These are phyloP conservation scores for Orussus abietinus DNA, from an alignment of 1,140 invertebrate species.

Conservation along the genomic window DNA sequence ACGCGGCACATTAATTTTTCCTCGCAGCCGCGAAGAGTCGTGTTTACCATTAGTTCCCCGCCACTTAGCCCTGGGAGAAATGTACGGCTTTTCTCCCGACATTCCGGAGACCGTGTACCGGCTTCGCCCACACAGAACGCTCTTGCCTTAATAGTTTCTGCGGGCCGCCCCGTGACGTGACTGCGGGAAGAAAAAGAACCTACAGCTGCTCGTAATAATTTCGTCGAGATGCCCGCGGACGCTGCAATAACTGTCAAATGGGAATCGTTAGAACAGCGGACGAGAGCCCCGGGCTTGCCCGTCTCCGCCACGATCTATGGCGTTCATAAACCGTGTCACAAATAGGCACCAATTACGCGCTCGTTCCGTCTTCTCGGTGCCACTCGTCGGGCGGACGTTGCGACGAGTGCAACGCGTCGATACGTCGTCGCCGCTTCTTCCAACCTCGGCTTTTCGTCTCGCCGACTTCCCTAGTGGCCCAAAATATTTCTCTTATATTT, in stretches of 20 bases:
- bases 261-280: slow-evolving; percentile 26
- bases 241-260: slow-evolving; percentile 41
- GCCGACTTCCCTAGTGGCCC: too few relatives aligned
- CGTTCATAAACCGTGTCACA: too few relatives aligned
- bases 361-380: too few relatives aligned
- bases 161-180: slow-evolving; percentile 4
- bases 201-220: slow-evolving; percentile 47
- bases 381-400: too few relatives aligned
- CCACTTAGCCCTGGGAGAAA: slow-evolving; percentile 35
- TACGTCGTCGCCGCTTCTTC: too few relatives aligned
- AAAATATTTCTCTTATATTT: too few relatives aligned
- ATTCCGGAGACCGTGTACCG: slow-evolving; percentile 21
- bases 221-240: slow-evolving; percentile 38
- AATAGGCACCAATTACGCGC: too few relatives aligned
- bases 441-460: neutral
- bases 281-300: slow-evolving; percentile 14
- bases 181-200: neutral
- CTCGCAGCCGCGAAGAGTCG: slow-evolving; percentile 34
- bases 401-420: too few relatives aligned
- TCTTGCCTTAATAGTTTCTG: slow-evolving; percentile 22
- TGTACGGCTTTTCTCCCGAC: slow-evolving; percentile 21
- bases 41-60: slow-evolving; percentile 48
- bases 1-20: slow-evolving; percentile 44
- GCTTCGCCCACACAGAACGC: slow-evolving; percentile 27
- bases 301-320: neutral